These are phyloP conservation scores for Eremophila alpestris DNA, from an alignment of 2,797 vertebrate species.

Conservation along the genomic window DNA sequence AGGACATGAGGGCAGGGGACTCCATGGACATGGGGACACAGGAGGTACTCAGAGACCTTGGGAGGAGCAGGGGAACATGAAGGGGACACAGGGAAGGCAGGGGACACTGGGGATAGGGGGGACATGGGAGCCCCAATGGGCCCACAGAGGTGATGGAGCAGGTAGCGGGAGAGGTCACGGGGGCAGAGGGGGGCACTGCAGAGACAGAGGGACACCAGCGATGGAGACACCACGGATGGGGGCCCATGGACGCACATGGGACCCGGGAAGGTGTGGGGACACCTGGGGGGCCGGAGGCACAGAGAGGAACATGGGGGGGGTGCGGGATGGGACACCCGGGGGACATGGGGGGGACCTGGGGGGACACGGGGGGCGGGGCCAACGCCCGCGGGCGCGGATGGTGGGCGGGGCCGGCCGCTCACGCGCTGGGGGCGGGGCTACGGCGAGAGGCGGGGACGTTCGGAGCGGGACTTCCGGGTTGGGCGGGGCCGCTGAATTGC, in stretches of 20 bases:
- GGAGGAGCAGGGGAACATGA: background rate
- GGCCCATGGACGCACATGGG: too few relatives aligned
- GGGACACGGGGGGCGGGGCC: background rate
- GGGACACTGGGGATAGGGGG: background rate
- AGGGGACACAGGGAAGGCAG: background rate
- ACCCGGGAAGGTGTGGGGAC: too few relatives aligned
- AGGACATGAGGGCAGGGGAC: background rate
- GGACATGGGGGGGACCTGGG: background rate
- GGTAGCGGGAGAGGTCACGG: background rate
- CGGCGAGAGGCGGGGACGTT: background rate
- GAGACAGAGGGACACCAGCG: background rate
- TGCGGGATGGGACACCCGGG: background rate
- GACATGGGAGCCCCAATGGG: background rate
- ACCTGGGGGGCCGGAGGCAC: too few relatives aligned
- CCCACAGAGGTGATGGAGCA: too few relatives aligned
- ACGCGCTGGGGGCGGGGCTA: background rate
- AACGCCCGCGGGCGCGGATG: too few relatives aligned
- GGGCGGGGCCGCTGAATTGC: accelerated
- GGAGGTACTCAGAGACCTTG: background rate
- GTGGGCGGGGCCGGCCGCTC: background rate
- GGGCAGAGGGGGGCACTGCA: background rate
- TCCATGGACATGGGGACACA: background rate
- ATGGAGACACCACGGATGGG: background rate
- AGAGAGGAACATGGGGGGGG: background rate
- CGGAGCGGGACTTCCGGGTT: too few relatives aligned